Base-by-base conservation (phyloP, 2,797 vertebrate genomes). In the Balearica regulorum region DNA sequence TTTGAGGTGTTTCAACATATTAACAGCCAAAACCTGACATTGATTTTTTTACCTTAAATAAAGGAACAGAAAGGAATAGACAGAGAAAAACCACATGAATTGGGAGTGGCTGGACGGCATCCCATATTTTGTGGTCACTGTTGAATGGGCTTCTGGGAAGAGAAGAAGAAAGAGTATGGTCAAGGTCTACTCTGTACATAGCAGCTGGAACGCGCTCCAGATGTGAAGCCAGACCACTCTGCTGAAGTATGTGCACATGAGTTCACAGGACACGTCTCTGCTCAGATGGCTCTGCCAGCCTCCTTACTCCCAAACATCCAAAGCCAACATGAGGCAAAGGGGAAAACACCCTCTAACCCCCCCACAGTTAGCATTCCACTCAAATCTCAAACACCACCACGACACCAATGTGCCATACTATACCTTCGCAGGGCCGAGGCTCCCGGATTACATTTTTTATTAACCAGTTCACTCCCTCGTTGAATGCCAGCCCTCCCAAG, bases 1-100 rank as follows among this genome's bases (percentile, higher is more conserved):
- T 17, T 72, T 57, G 35, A 66, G 35, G 46, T 18, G 54, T 65
- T 89, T 61, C 65, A 82, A 80, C 16, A 44, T 9, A 66, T 13
- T 51, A 88, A 95, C n/a, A 83, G 69, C 33, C 87, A 83, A 88
- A 94, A 94, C 26, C 41, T 86, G 9, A 26, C 39, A 35, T 1
- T 20, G 69, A 64, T 31, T 28, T 69, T 69, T 98, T 99, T 96
- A 99, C 99, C 99, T 99, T 98, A 99, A 99, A 99, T 99, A 99
- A 96, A 99, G 99, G 97, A 99, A 99, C 94, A 99, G 99, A 98
- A 99, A 99, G 97, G 99, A 99, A 97, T 99, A 99, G 97, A 99
- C 98, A 88, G 99, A 99, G 98, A 99, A 99, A 98, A 99, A 99
- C 99, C 99, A 99, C 97, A 99, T 99, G 83, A 99, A 99, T 94